Evolutionary conservation across 2,113 vertebrate genomes (phyloP), one percentile per base, ranked within the genome.

Genomic region (Morone saxatilis): DNA sequence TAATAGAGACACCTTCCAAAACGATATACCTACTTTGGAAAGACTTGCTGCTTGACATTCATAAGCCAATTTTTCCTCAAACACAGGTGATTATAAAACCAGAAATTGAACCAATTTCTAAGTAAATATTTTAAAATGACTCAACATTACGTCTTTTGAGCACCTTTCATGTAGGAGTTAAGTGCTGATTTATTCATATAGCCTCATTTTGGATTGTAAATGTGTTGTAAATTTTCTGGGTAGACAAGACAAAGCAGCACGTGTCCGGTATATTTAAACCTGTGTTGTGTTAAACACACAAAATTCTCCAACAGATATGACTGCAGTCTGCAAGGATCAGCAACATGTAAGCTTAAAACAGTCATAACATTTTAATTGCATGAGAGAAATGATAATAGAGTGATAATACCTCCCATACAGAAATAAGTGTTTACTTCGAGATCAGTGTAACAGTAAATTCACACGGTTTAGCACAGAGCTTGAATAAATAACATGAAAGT

Each of bases 41-140:
- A 78, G 73, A 59, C 25, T 65, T 76, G 9, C 76, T 80, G 22
- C 22, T 17, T 65, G 72, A 80, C 62, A 78, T 54, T 83, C 31
- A 74, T 56, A 45, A 72, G 56, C 25, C 36, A 17, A 5, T 78
- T 41, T 71, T 11, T 25, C 10, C 13, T 19, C 51, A 12, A 43
- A 79, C 41, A 22, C 41, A 61, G 57, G 54, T 48, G 45, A 81
- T 76, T 71, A 78, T 53, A 77, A 80, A 70, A 41, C 48, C 61
- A 63, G 59, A 81, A 75, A 70, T 14, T 47, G 63, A 47, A 75
- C 59, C 41, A 60, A 47, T 83, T 61, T 76, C 20, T 22, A 0
- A 16, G 57, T 2, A 71, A 76, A 62, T 47, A 16, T 63, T 40
- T 54, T 40, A 40, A 51, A 66, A 77, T 14, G 48, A 51, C 71